phyloP scores from a whole-genome alignment of 2,888 invertebrate genomes.

The Leptinotarsa haldemani region DNA sequence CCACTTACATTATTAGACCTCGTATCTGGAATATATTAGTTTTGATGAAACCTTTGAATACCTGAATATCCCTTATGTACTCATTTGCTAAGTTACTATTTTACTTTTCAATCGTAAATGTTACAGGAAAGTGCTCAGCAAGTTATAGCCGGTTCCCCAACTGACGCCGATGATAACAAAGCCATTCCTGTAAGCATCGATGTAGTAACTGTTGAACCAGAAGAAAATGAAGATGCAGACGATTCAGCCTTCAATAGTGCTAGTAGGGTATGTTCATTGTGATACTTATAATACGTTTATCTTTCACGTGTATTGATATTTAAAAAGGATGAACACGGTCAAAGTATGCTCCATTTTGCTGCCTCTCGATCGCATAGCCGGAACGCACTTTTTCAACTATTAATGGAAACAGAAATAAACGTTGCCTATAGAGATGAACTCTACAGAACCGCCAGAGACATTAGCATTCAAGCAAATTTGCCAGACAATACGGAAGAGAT shows the following conservation, averaged over 20 bases:
- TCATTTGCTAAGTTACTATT: not conserved
- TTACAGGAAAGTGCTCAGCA: slow-evolving; percentile 56
- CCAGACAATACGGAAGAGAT: slow-evolving; percentile 84
- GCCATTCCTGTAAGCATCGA: slow-evolving; percentile 68
- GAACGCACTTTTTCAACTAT: slow-evolving; percentile 82
- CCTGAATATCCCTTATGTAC: no score
- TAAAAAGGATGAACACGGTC: slow-evolving; percentile 86
- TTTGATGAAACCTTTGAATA: no score
- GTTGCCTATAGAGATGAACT: slow-evolving; percentile 85
- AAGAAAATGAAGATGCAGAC: slow-evolving; percentile 65
- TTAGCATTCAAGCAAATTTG: slow-evolving; percentile 83
- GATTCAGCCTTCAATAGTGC: slow-evolving; percentile 73
- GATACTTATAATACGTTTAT: not conserved
- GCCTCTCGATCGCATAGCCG: slow-evolving; percentile 84
- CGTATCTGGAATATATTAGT: no score
- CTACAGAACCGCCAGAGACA: slow-evolving; percentile 89
- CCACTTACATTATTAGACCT: no score
- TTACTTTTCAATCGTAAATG: slow-evolving; percentile 35
- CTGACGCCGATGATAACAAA: slow-evolving; percentile 55
- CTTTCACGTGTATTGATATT: slow-evolving; percentile 28
- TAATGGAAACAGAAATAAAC: slow-evolving; percentile 84
- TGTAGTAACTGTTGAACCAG: slow-evolving; percentile 71
- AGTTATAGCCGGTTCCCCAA: slow-evolving; percentile 59
- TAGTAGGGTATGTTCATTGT: slow-evolving; percentile 69
- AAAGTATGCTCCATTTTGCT: slow-evolving; percentile 90